phyloP scores from a whole-genome alignment of 1,140 invertebrate species.

The Lasioglossum baleicum region DNA sequence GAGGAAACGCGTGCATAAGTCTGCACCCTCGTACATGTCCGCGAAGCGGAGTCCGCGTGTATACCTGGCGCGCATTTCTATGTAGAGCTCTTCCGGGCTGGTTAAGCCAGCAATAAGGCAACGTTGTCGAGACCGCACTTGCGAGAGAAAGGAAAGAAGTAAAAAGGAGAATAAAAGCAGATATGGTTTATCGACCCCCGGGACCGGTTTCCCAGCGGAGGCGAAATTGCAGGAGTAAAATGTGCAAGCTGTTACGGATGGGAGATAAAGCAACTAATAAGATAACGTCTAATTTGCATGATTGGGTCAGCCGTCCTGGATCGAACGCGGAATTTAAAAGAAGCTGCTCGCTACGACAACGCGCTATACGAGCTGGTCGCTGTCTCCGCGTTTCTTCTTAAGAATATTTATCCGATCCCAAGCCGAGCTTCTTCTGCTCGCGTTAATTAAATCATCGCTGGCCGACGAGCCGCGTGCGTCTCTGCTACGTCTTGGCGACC shows the following conservation, averaged over 20 bases:
- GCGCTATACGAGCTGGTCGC: too few relatives aligned
- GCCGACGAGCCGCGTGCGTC: too few relatives aligned
- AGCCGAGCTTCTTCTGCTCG: too few relatives aligned
- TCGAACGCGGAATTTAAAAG: constrained; percentile 44
- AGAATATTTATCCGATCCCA: too few relatives aligned
- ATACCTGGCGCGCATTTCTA: not conserved
- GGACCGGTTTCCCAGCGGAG: constrained; percentile 24
- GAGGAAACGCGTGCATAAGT: too few relatives aligned
- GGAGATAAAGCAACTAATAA: constrained; percentile 50
- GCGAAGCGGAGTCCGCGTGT: too few relatives aligned
- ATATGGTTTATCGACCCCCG: constrained; percentile 52
- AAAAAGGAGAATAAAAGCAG: constrained; percentile 45
- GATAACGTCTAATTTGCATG: constrained; percentile 52
- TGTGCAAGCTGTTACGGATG: constrained; percentile 47
- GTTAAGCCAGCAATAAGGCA: constrained; percentile 49
- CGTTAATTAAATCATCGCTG: too few relatives aligned
- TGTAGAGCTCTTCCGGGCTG: constrained; percentile 9
- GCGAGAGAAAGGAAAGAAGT: not conserved
- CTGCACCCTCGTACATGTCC: too few relatives aligned
- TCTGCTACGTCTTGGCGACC: too few relatives aligned
- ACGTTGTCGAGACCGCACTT: constrained; percentile 6
- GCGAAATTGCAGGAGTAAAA: constrained; percentile 49
- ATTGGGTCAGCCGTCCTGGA: constrained; percentile 40
- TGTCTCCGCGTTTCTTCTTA: too few relatives aligned
- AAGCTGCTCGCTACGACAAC: too few relatives aligned